These are phyloP conservation scores for Micoletzkya japonica DNA, from an alignment of 2,888 invertebrate species.

Conservation along the genomic window DNA sequence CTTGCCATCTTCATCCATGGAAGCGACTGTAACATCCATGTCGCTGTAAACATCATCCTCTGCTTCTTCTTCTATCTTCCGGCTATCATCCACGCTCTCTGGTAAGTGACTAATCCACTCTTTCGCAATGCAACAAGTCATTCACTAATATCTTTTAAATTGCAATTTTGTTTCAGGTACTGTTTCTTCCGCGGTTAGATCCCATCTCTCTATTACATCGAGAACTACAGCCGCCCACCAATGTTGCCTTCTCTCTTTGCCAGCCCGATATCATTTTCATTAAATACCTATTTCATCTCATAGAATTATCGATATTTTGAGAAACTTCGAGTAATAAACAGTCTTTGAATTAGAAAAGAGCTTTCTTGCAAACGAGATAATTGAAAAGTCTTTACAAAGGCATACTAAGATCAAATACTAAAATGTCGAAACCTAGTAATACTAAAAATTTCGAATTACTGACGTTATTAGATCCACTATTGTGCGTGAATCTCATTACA, in stretches of 20 bases:
- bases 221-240: too few species aligned
- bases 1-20: slow-evolving; percentile 59
- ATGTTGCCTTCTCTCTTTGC: too few species aligned
- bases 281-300: slow-evolving; percentile 3
- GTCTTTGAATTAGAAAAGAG: too few species aligned
- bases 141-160: slow-evolving; percentile 4
- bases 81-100: slow-evolving; percentile 56
- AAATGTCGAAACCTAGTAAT: too few species aligned
- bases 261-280: too few species aligned
- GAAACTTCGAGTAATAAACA: background rate
- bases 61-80: slow-evolving; percentile 56
- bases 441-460: too few species aligned
- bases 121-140: background rate
- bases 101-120: slow-evolving; percentile 31
- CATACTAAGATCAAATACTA: too few species aligned
- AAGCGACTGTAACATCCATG: slow-evolving; percentile 56
- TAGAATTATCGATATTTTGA: background rate
- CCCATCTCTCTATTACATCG: too few species aligned
- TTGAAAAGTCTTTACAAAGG: too few species aligned
- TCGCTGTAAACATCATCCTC: slow-evolving; percentile 53
- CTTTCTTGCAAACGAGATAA: too few species aligned
- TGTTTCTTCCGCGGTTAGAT: slow-evolving; percentile 30
- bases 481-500: too few species aligned
- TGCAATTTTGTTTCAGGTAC: slow-evolving; percentile 26
- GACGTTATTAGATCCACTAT: too few species aligned